Conservation (phyloP, 2,888 invertebrate species). For the Portevinia maculata region DNA sequence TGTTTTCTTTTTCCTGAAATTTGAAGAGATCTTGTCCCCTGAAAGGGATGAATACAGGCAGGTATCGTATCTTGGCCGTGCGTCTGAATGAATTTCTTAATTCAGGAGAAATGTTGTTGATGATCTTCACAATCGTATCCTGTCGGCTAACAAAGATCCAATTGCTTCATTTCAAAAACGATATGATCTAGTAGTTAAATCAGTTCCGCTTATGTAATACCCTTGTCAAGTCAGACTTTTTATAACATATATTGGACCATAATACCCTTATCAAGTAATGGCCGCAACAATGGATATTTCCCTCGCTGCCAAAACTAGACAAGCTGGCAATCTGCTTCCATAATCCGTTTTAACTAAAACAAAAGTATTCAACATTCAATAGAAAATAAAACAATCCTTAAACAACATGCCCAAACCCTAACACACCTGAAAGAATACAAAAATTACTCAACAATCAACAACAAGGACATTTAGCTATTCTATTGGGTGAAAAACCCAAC, state of each 20-base stretch:
- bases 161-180: background rate
- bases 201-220: slow-evolving; percentile 19
- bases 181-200: background rate
- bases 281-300: background rate
- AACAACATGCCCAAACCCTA: slow-evolving; percentile 13
- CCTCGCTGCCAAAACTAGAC: slow-evolving; percentile 46
- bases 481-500: slow-evolving; percentile 56
- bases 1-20: slow-evolving; percentile 35
- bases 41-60: slow-evolving; percentile 32
- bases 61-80: slow-evolving; percentile 11
- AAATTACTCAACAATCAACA: slow-evolving; percentile 14
- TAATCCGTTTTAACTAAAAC: slow-evolving; percentile 13
- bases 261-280: slow-evolving; percentile 23
- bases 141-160: slow-evolving; percentile 10
- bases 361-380: background rate
- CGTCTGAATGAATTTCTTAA: slow-evolving; percentile 36
- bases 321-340: slow-evolving; percentile 25
- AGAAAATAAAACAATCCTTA: slow-evolving; percentile 21
- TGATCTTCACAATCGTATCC: slow-evolving; percentile 35
- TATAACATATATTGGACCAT: no score
- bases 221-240: slow-evolving; percentile 16
- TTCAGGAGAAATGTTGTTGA: background rate
- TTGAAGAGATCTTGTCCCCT: slow-evolving; percentile 29
- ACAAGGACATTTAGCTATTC: slow-evolving; percentile 44
- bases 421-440: slow-evolving; percentile 26